Base-by-base conservation (phyloP, 2,888 invertebrate genomes). In the Pollenia angustigena region DNA sequence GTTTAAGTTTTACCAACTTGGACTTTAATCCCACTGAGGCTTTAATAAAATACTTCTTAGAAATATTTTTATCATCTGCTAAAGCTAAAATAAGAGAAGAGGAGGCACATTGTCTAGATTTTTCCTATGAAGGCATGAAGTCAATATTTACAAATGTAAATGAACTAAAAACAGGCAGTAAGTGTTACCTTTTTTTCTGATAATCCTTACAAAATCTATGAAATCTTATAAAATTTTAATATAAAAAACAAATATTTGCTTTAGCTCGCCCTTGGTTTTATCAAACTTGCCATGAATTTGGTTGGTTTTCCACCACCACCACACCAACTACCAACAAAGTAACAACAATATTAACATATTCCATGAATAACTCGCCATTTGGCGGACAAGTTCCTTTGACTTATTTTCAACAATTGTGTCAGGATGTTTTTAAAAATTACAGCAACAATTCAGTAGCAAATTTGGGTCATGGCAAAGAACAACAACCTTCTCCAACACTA, bases 261-360 rank as follows among this genome's bases (percentile, higher is more conserved):
- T 23, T 95, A 89, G 92, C 88, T 75, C 91, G 91, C 74, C 89
- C 90, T 23, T 97, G 97, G 97, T 94, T 94, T 2, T 97, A 97
- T 92, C 97, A 97, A 93, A 97, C 97, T 0, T 98, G 98, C 92
- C 95, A 95, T 75, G 97, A 98, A 93, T 97, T 95, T 93, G 98
- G 97, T 75, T 97, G 96, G 94, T 97, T 95, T 92, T 96, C 97
- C 93, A 96, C 96, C 9, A 95, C 94, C 95, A 52, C 81, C 42
- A 66, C 23, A 23, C 12, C n/a, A 50, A 18, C 54, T n/a, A 12
- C 18, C 40, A 60, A 11, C 11, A n/a, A 62, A 44, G 4, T 44
- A n/a, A 46, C 74, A 56, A 44, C 69, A 40, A 14, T 32, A 32
- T 8, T 18, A 16, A 11, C 32, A 40, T 60, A 42, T 50, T 18